Base-by-base conservation (phyloP, 1,140 invertebrate species). In the Sarcophaga peregrina region DNA sequence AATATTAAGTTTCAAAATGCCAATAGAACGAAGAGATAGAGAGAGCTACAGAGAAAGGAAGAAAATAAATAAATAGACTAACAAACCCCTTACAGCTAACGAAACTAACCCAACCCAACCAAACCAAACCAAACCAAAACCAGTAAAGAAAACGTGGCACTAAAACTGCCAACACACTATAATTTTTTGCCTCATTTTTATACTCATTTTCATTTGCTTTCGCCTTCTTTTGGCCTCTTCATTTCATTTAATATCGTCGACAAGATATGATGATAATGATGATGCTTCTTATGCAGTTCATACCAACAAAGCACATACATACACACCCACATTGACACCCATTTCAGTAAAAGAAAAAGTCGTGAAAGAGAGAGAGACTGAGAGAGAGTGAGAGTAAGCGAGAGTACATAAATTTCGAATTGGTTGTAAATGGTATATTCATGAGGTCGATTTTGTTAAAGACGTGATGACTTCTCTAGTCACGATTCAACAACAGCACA, bases 381-480 rank as follows among this genome's bases (percentile, higher is more conserved):
- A n/a, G n/a, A 58, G 54, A 9, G 10, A 20, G 62, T 20, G 8
- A 68, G 17, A 20, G 15, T 6, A 15, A 58, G 54, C 17, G 10
- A 7, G 62, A 68, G 48, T 78, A 25, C 75, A 78, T 78, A 52
- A 50, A 78, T 52, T 52, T 78, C 46, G 75, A 68, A 37, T 68
- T 20, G n/a, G 62, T 20, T 78, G 75, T 52, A 78, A 78, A 78
- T 52, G 75, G n/a, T 78, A 17, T 78, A 78, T 78, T 78, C 20
- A 78, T 50, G 47, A 78, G 75, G 48, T 78, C 48, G 48, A 17
- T 50, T 78, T 50, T 5, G 20, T 48, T 10, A 17, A 76, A 78
- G 75, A 78, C 75, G 75, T 78, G 75, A 78, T 78, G 75, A 78
- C 17, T 50, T 78, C 75, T 50, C 50, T 52, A 50, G 75, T 78